Conservation (phyloP, 1,140 invertebrate species). For the Nasonia longicornis region DNA sequence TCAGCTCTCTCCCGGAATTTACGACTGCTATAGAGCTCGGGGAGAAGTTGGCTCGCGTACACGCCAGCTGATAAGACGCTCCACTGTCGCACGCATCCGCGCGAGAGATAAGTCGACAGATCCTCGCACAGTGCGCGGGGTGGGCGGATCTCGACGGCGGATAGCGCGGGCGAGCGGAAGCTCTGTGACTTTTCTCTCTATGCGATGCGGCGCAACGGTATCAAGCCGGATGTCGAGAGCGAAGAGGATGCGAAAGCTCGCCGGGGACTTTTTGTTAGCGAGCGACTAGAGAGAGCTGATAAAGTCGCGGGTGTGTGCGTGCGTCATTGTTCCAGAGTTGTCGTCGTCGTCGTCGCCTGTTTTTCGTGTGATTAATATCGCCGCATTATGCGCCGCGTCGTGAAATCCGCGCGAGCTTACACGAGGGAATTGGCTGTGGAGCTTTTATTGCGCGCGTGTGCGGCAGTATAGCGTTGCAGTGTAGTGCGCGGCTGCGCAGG, state of each 20-base stretch:
- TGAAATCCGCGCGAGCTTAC: background rate
- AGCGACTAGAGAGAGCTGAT: background rate
- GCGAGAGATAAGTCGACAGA: background rate
- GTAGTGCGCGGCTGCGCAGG: too few relatives aligned
- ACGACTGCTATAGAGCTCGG: background rate
- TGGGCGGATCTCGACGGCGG: conserved; percentile 20
- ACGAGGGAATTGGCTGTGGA: background rate
- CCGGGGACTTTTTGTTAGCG: background rate
- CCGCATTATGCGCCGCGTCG: too few relatives aligned
- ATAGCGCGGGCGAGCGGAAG: conserved; percentile 35
- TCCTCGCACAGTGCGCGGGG: background rate
- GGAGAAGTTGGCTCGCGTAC: background rate
- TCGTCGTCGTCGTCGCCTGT: too few relatives aligned
- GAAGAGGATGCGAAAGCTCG: conserved; percentile 6
- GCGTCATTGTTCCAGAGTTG: background rate
- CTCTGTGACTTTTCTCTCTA: background rate
- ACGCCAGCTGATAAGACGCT: conserved; percentile 12
- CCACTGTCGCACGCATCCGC: background rate
- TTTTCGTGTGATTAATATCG: too few relatives aligned
- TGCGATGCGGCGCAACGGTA: background rate
- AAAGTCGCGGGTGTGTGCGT: conserved; percentile 8
- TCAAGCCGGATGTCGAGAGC: conserved; percentile 22
- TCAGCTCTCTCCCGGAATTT: background rate
- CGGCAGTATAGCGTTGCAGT: too few relatives aligned
- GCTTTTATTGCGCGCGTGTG: background rate